Base-by-base conservation (phyloP, 2,113 vertebrate species). In the Tragulus kanchil region DNA sequence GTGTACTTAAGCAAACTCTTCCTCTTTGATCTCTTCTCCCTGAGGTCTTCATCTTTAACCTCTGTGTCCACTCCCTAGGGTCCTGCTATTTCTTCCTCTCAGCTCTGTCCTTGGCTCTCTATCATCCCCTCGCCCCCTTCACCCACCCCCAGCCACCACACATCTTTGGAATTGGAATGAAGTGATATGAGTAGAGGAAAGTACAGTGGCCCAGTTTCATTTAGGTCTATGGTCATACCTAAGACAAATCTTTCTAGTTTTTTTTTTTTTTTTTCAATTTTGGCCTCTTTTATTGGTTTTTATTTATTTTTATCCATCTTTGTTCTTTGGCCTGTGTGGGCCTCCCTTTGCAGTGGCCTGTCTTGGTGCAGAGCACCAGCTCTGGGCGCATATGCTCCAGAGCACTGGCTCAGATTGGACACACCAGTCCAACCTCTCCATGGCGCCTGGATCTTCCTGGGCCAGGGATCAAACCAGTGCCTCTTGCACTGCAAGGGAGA, bases 171-270 rank as follows among this genome's bases (percentile, higher is more conserved):
- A 85, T 73, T 83, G 52, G n/a, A 17, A 5, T 45, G 3, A 82
- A 85, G 65, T 26, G 8, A 16, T 17, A 87, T 56, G 73, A 85
- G 56, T 89, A 36, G 31, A 78, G 62, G 31, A 31, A 90, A 17
- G 12, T 26, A 19, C 11, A 79, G 7, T 82, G 23, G 8, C 13
- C 82, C 7, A 61, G 5, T 85, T 96, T 94, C 19, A 31, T 88
- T 45, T 42, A 84, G 45, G 13, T 84, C 94, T 6, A 9, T 79
- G 77, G 10, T 82, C 52, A 92, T 79, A 2, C 87, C 36, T 65
- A 94, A 93, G 83, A 94, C 17, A 69, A 17, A 59, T 1, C 1
- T 93, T 95, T 77, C 7, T 84, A 90, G 26, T 87, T 79, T 96
- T 93, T 36, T 36, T 36, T 36, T 36, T 36, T 36, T 36, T 36